A percentile compares a stretch with the other conserved stretches of the same genome.
Conservation (phyloP, 2,888 invertebrate species). For the Ectobius pallidus region DNA sequence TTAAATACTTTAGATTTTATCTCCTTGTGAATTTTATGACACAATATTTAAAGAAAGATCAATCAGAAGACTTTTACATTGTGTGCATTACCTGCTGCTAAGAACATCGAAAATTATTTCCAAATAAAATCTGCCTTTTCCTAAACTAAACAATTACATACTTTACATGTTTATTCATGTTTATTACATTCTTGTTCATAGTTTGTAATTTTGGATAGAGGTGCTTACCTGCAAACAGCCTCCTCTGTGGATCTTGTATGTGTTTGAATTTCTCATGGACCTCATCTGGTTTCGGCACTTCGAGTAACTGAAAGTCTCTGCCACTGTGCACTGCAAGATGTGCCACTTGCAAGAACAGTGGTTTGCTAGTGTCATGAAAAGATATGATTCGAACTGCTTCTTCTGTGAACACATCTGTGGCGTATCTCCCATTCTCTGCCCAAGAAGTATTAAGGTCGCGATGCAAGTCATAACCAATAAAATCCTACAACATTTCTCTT, state of each 20-base stretch:
- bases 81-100: too few species aligned
- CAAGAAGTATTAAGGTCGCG: conserved; percentile 56
- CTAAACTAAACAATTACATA: too few species aligned
- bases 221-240: conserved; percentile 72
- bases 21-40: too few species aligned
- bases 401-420: conserved; percentile 72
- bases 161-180: too few species aligned
- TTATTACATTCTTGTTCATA: too few species aligned
- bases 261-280: conserved; percentile 70
- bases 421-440: conserved; percentile 64
- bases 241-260: conserved; percentile 69
- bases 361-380: conserved; percentile 62
- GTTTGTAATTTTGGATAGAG: too few species aligned
- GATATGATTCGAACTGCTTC: conserved; percentile 60
- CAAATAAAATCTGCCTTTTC: too few species aligned
- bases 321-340: conserved; percentile 83
- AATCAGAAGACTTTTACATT: too few species aligned
- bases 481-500: conserved; percentile 12
- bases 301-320: conserved; percentile 70
- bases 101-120: too few species aligned
- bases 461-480: conserved; percentile 56
- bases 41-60: too few species aligned
- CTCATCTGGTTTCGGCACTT: conserved; percentile 63
- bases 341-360: conserved; percentile 79
- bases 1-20: too few species aligned